phyloP scores from a whole-genome alignment of 2,888 invertebrate genomes.

The Noctuana brunneofusca region DNA sequence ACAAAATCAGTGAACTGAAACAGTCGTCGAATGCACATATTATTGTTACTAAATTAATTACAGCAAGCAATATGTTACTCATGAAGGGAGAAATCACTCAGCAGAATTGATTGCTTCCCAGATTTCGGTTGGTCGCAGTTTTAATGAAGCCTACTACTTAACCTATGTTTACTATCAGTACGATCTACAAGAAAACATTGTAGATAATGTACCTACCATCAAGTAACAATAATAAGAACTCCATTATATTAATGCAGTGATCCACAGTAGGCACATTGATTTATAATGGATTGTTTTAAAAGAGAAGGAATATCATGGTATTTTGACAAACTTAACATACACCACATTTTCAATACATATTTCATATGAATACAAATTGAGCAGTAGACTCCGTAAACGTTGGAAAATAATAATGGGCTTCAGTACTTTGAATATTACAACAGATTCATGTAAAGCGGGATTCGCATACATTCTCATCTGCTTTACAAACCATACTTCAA shows the following conservation, averaged over 20 bases:
- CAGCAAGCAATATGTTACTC: not conserved
- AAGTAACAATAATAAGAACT: too few relatives aligned
- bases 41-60: too few relatives aligned
- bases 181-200: too few relatives aligned
- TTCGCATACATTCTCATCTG: not conserved
- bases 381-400: not conserved
- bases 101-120: too few relatives aligned
- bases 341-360: not conserved
- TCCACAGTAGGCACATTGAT: too few relatives aligned
- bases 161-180: too few relatives aligned
- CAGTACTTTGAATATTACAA: constrained; percentile 12
- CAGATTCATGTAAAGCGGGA: not conserved
- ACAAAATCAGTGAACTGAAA: constrained; percentile 45
- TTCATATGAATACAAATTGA: constrained; percentile 9
- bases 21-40: constrained; percentile 20
- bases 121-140: too few relatives aligned
- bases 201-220: too few relatives aligned
- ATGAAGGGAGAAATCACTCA: not conserved
- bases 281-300: not conserved
- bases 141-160: not conserved
- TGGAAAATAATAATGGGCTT: constrained; percentile 3
- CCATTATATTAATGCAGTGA: too few relatives aligned
- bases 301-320: not conserved
- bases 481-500: not conserved
- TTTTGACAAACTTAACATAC: not conserved